Evolutionary conservation across 1,140 invertebrate species (phyloP).

Genomic region (Formica selysi): DNA sequence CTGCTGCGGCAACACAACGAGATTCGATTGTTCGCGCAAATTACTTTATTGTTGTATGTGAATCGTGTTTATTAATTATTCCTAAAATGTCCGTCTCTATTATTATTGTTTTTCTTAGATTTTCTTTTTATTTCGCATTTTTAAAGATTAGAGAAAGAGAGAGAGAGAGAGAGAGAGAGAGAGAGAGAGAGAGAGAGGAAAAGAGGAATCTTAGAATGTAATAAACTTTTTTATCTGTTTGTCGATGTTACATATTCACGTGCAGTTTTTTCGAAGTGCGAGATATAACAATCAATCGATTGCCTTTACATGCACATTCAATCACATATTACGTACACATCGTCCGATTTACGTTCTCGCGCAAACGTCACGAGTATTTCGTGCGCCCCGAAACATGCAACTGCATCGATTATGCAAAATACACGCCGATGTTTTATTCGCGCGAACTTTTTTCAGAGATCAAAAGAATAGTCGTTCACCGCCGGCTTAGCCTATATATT

Average conservation of each 20-base stretch:
- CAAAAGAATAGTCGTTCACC: constrained; percentile 9
- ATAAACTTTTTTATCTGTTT: no score
- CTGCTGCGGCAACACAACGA: no score
- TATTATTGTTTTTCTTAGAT: background rate
- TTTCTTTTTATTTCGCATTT: no score
- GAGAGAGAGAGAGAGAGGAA: no score
- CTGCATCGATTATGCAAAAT: constrained; percentile 63
- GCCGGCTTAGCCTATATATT: background rate
- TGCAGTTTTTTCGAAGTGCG: background rate
- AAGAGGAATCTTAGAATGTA: no score
- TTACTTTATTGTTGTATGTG: background rate
- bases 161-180: no score
- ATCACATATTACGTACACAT: background rate
- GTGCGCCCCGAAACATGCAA: constrained; percentile 40
- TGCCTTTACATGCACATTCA: constrained; percentile 7
- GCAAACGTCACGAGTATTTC: constrained; percentile 16
- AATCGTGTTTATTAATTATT: constrained; percentile 7
- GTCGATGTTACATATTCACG: background rate
- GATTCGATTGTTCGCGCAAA: constrained; percentile 1
- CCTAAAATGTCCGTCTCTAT: background rate
- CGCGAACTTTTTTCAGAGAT: constrained; percentile 24
- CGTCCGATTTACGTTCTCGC: constrained; percentile 3
- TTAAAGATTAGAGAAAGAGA: no score
- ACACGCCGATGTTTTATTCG: constrained; percentile 25
- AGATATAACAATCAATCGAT: constrained; percentile 17